Evolutionary conservation across 2,113 vertebrate species (phyloP), one percentile per base, ranked within the genome.

Genomic region (Ellobius talpinus): DNA sequence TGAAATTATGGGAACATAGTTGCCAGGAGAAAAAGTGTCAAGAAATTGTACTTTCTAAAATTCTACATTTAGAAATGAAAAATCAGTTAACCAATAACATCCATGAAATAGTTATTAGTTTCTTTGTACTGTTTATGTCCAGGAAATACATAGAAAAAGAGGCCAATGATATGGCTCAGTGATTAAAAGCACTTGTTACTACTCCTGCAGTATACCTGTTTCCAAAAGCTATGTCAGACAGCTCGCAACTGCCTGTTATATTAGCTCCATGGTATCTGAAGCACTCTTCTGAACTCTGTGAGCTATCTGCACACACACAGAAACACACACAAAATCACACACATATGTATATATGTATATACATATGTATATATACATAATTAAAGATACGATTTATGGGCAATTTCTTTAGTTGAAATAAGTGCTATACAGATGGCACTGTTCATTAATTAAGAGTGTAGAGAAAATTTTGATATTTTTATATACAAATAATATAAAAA

Each of bases 91-190:
- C 36, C 63, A 5, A 89, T 89, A 55, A n/a, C 78, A 84, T 77
- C 50, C 63, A 76, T 55, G 58, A 85, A 45, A 70, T 0, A 86
- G 0, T 2, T 47, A 87, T 10, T 73, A 19, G 3, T 84, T 87
- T 86, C 52, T 87, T n/a, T 36, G 65, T 10, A n/a, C 0, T 82
- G 9, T 79, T 88, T 81, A 9, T 8, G 3, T 89, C 33, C 36
- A 2, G 72, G 58, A 92, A 97, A 92, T 94, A 29, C 26, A 42
- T 3, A 72, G 4, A n/a, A 58, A 19, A 93, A 90, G 79, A 79
- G 76, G 14, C 3, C 52, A 31, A 42, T 61, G 52, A 55, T 7
- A 42, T 42, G 26, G 14, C 39, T 29, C n/a, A 31, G n/a, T 29
- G n/a, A 26, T 9, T 42, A 29, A 63, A 39, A 63, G n/a, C 24